Evolutionary conservation across 1,140 invertebrate species (phyloP).

Genomic region (Formica selysi): DNA sequence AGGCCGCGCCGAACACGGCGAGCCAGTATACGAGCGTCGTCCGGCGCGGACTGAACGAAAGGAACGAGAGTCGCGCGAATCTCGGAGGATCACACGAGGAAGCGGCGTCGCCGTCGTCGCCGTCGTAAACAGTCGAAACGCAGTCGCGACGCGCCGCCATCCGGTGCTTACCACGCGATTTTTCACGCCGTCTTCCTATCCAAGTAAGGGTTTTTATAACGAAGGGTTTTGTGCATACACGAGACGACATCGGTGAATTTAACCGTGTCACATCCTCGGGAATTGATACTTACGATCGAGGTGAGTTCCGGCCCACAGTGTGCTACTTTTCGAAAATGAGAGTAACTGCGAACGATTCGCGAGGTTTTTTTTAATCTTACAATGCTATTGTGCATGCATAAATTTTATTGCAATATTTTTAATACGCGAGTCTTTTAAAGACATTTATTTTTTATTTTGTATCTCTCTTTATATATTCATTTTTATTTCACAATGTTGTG

Average conservation of each 20-base stretch:
- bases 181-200: background rate
- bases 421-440: background rate
- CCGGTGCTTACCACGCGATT: background rate
- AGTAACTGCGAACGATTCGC: background rate
- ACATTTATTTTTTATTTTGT: background rate
- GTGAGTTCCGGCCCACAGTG: conserved; percentile 25
- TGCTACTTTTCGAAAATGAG: background rate
- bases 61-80: conserved; percentile 63
- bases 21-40: conserved; percentile 80
- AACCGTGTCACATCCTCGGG: background rate
- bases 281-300: conserved; percentile 31
- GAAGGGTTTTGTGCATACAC: background rate
- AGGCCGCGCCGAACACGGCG: conserved; percentile 70
- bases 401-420: background rate
- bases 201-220: background rate
- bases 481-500: too few species aligned
- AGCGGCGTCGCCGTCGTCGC: conserved; percentile 46
- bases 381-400: background rate
- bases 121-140: conserved; percentile 29
- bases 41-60: conserved; percentile 78
- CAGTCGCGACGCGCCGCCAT: background rate
- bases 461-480: too few species aligned
- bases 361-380: background rate
- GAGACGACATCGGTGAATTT: background rate
- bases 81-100: conserved; percentile 48